A percentile compares a stretch with the other conserved stretches of the same genome.
Conservation (phyloP, 2,888 invertebrate species). For the Microplitis manilae region DNA sequence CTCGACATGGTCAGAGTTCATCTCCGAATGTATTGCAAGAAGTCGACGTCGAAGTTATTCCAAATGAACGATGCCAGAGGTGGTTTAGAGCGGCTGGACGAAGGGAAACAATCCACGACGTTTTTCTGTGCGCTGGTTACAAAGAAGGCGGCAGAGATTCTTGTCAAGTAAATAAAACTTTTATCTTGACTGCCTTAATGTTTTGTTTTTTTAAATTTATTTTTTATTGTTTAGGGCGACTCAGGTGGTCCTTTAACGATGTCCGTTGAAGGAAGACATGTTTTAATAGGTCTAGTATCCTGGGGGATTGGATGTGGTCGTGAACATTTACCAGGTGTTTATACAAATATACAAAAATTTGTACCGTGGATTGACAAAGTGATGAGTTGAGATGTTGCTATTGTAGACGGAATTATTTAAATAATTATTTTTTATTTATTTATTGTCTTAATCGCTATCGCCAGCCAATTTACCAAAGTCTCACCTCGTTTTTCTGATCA, state of each 20-base stretch:
- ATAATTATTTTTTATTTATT: constrained; percentile 15
- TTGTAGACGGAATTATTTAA: constrained; percentile 29
- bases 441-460: constrained; percentile 9
- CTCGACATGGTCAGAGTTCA: constrained; percentile 89
- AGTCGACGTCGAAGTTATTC: constrained; percentile 89
- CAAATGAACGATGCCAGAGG: constrained; percentile 91
- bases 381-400: constrained; percentile 73
- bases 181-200: background rate
- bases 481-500: constrained; percentile 38
- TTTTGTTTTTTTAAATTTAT: constrained; percentile 7
- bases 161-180: constrained; percentile 72
- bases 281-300: constrained; percentile 89
- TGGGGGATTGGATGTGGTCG: constrained; percentile 95
- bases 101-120: constrained; percentile 93
- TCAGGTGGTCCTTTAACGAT: constrained; percentile 93
- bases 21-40: constrained; percentile 90
- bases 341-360: constrained; percentile 93
- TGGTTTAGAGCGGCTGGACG: constrained; percentile 94
- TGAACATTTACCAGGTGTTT: constrained; percentile 91
- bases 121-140: constrained; percentile 93
- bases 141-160: constrained; percentile 83
- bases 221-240: constrained; percentile 70
- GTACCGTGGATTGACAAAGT: constrained; percentile 93
- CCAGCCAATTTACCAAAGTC: constrained; percentile 52
- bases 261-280: constrained; percentile 87